Conservation (phyloP, 2,888 invertebrate genomes). For the Cheilosia soror region DNA sequence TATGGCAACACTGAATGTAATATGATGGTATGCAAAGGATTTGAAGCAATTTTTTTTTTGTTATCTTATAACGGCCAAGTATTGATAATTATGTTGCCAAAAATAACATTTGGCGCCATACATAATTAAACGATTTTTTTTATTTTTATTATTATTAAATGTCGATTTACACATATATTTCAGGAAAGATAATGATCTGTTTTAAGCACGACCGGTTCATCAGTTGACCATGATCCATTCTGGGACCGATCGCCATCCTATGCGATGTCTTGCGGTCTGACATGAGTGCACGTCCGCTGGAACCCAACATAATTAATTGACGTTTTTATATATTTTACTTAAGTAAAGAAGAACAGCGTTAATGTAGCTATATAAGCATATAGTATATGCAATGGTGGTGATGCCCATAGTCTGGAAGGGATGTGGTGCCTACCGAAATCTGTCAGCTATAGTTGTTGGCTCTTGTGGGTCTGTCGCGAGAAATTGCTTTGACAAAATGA, state of each 20-base stretch:
- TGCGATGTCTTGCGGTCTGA: not conserved
- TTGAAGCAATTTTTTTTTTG: no score
- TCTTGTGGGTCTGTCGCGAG: not conserved
- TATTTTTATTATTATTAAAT: no score
- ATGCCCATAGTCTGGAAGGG: not conserved
- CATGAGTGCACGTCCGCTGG: not conserved
- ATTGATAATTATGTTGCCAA: no score
- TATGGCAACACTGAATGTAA: no score
- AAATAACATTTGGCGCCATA: no score
- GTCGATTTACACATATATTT: no score
- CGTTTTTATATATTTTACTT: not conserved
- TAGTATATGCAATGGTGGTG: no score
- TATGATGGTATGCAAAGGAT: no score
- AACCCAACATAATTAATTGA: slow-evolving; percentile 1
- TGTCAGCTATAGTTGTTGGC: not conserved
- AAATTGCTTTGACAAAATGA: not conserved
- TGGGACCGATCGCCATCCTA: slow-evolving; percentile 12
- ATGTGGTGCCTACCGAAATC: not conserved
- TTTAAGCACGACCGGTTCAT: slow-evolving; percentile 20
- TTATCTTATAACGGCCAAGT: no score
- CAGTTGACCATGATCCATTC: slow-evolving; percentile 17
- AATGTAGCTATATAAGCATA: not conserved
- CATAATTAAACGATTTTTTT: no score
- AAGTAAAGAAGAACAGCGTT: not conserved
- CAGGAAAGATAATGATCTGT: slow-evolving; percentile 3